phyloP scores from a whole-genome alignment of 1,140 invertebrate genomes.

The Apis mellifera region Amel_HAv3.1 CM009934.2:6384501-6385000 shows the following conservation, averaged over 20 bases:
- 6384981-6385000: too few relatives aligned
- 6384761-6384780: background rate
- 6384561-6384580: conserved; percentile 43
- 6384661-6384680: conserved; percentile 45
- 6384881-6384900: too few relatives aligned
- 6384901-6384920: too few relatives aligned
- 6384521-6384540: conserved; percentile 55
- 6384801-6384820: too few relatives aligned
- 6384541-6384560: conserved; percentile 32
- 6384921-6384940: too few relatives aligned
- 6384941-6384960: too few relatives aligned
- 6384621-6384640: conserved; percentile 53
- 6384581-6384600: conserved; percentile 1
- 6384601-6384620: conserved; percentile 57
- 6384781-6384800: background rate
- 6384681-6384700: conserved; percentile 60
- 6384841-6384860: too few relatives aligned
- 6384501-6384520: conserved; percentile 34
- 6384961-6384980: too few relatives aligned
- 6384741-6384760: background rate
- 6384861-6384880: too few relatives aligned
- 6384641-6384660: conserved; percentile 69
- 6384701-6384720: conserved; percentile 27
- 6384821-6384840: too few relatives aligned
- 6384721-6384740: background rate